A percentile compares a stretch with the other conserved stretches of the same genome.
These are phyloP conservation scores for Equus przewalskii DNA, from an alignment of 2,113 vertebrate species.

Conservation along the genomic window DNA sequence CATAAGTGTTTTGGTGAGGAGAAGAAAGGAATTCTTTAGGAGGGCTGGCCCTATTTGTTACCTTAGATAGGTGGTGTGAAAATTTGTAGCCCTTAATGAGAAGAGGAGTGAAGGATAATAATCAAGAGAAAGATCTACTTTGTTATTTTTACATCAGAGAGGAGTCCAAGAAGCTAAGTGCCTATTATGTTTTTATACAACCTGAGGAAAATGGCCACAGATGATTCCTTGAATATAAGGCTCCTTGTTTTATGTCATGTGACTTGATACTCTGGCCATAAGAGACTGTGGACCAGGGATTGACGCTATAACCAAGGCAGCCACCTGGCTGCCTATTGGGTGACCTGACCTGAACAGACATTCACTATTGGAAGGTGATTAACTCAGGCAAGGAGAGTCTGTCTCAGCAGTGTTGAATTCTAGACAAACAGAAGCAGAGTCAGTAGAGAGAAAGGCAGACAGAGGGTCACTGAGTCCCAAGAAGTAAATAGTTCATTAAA, in stretches of 20 bases:
- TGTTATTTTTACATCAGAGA: slow-evolving; percentile 40
- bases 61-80: not conserved
- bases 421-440: slow-evolving; percentile 34
- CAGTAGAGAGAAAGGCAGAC: not conserved
- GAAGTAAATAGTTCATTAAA: slow-evolving; percentile 9
- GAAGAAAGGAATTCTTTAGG: slow-evolving; percentile 12
- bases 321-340: not conserved
- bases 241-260: slow-evolving; percentile 42
- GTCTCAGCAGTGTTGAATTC: slow-evolving; percentile 61
- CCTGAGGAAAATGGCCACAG: not conserved
- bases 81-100: slow-evolving; percentile 1
- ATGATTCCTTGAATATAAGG: not conserved
- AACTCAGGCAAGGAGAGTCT: not conserved
- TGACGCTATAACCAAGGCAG: not conserved
- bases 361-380: not conserved
- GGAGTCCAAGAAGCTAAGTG: not conserved
- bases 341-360: not conserved
- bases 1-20: not conserved
- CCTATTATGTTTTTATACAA: not conserved
- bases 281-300: not conserved
- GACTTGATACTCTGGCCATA: not conserved
- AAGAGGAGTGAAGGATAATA: slow-evolving; percentile 19
- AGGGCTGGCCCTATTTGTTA: not conserved
- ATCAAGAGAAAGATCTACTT: not conserved
- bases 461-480: not conserved